phyloP scores from a whole-genome alignment of 2,113 vertebrate genomes.

The Otus sunia region DNA sequence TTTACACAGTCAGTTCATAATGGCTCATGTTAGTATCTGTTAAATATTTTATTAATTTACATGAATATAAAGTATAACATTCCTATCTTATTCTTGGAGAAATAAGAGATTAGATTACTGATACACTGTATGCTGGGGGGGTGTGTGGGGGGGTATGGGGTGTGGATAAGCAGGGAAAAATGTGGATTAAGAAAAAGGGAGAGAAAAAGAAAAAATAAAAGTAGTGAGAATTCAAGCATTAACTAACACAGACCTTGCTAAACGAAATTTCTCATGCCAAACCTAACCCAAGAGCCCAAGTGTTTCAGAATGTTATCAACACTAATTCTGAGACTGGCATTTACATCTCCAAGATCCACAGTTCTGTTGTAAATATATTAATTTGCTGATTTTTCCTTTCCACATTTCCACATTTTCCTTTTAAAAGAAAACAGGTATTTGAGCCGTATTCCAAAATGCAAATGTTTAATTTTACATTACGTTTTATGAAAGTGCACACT shows the following conservation, averaged over 20 bases:
- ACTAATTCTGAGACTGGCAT: not conserved
- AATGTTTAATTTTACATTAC: not conserved
- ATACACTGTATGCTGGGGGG: not conserved
- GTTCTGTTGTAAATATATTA: not conserved
- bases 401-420: not conserved
- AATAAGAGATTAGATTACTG: slow-evolving; percentile 22
- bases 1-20: slow-evolving; percentile 49
- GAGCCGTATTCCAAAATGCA: not conserved
- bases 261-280: not conserved
- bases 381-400: not conserved
- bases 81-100: slow-evolving; percentile 27
- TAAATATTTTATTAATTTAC: slow-evolving; percentile 74
- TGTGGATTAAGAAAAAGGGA: not conserved
- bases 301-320: not conserved
- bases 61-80: slow-evolving; percentile 62
- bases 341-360: not conserved
- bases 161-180: not conserved
- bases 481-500: not conserved
- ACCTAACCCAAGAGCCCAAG: not conserved
- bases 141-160: too few relatives aligned
- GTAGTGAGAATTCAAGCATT: not conserved
- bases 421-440: not conserved
- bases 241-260: not conserved
- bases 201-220: not conserved
- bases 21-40: slow-evolving; percentile 46